A percentile compares a stretch with the other conserved stretches of the same genome.
Evolutionary conservation across 1,140 invertebrate species (phyloP).

Genomic region (Scaptodrosophila lebanonensis): DNA sequence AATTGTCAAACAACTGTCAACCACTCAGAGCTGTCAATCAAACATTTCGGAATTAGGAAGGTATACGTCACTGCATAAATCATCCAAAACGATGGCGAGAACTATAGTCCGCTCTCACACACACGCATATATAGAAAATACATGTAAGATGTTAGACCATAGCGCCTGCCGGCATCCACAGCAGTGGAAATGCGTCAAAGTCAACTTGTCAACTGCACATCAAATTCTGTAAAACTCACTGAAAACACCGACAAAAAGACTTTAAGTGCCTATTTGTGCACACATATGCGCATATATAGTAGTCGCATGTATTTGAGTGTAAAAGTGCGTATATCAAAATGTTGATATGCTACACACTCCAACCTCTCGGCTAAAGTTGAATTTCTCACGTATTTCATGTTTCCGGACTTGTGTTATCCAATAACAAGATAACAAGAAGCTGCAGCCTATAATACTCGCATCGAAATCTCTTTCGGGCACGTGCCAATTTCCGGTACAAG

Average conservation of each 20-base stretch:
- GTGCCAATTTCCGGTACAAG: too few relatives aligned
- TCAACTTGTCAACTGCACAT: constrained; percentile 71
- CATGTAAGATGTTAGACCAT: too few relatives aligned
- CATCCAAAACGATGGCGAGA: constrained; percentile 43
- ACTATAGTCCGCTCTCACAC: constrained; percentile 12
- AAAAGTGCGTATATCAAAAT: constrained; percentile 19
- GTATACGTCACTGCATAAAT: constrained; percentile 60
- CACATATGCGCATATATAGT: constrained; percentile 23
- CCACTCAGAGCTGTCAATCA: constrained; percentile 76
- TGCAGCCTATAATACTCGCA: not conserved
- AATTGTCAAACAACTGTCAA: constrained; percentile 76
- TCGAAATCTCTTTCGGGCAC: too few relatives aligned
- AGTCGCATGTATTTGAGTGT: constrained; percentile 13
- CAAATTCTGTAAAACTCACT: constrained; percentile 64
- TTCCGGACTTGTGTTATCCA: constrained; percentile 51
- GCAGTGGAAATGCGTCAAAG: constrained; percentile 60
- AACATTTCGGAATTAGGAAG: constrained; percentile 54
- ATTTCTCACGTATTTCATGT: constrained; percentile 76
- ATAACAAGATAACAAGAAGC: constrained; percentile 22
- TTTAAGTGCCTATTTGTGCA: constrained; percentile 62
- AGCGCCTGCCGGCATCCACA: constrained; percentile 22
- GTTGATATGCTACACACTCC: constrained; percentile 21
- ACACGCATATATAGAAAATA: constrained; percentile 28
- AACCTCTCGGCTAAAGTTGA: constrained; percentile 33
- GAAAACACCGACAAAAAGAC: constrained; percentile 47